Evolutionary conservation across 2,797 vertebrate species (phyloP).

Genomic region (Fringilla coelebs): DNA sequence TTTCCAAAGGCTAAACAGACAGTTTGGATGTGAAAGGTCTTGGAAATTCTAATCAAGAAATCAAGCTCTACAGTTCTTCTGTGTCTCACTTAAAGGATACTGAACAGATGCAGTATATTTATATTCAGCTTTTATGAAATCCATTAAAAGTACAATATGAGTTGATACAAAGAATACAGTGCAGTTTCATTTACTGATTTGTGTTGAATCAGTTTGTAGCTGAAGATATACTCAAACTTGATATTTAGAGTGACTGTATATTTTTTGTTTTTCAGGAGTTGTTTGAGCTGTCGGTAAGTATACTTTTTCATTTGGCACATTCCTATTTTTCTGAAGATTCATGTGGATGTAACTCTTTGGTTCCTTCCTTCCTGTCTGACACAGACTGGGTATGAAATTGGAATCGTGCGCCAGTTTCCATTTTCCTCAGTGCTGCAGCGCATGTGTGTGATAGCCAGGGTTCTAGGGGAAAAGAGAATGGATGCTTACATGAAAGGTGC

Average conservation of each 20-base stretch:
- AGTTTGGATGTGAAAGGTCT: neutral
- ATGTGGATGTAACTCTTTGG: neutral
- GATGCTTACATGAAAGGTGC: constrained; percentile 95
- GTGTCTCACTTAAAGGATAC: neutral
- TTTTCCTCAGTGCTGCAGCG: constrained; percentile 95
- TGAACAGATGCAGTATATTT: neutral
- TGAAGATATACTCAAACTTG: neutral
- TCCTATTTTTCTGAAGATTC: neutral
- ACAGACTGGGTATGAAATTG: constrained; percentile 90
- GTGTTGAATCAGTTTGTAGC: neutral
- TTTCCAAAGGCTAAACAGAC: neutral
- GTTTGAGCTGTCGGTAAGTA: constrained; percentile 90
- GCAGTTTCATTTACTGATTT: neutral
- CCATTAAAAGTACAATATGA: neutral
- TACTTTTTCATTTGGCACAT: neutral
- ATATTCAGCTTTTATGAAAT: neutral
- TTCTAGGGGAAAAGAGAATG: constrained; percentile 93
- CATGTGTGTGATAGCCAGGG: constrained; percentile 91
- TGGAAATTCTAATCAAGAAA: neutral
- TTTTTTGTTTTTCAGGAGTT: constrained; percentile 84
- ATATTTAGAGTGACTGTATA: neutral
- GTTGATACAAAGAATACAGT: neutral
- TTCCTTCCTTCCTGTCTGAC: neutral
- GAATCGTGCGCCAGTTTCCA: constrained; percentile 96
- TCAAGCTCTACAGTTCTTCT: neutral